phyloP scores from a whole-genome alignment of 2,797 vertebrate species.

The Dryobates pubescens region DNA sequence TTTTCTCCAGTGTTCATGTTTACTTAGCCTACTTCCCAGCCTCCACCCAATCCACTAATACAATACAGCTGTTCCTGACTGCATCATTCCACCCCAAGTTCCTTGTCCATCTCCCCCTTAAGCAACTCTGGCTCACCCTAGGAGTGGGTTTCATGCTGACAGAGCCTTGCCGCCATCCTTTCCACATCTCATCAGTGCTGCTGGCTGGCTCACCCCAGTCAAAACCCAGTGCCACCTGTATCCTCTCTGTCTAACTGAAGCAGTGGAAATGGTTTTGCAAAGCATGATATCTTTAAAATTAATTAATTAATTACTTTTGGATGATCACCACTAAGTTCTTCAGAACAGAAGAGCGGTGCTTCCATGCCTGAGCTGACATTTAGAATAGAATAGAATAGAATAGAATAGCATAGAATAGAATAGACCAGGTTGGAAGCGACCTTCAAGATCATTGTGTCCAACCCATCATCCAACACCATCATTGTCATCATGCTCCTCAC shows the following conservation, averaged over 20 bases:
- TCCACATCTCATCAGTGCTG: background rate
- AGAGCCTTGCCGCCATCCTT: background rate
- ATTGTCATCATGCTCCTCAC: fast-evolving
- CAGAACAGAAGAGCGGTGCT: background rate
- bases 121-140: background rate
- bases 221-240: fast-evolving
- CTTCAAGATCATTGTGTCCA: too few species aligned
- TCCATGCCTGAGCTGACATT: background rate
- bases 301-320: background rate
- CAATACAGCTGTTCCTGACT: background rate
- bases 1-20: background rate
- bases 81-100: background rate
- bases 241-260: background rate
- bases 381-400: too few species aligned
- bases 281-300: background rate
- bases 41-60: background rate
- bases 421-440: too few species aligned
- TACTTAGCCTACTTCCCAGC: background rate
- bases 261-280: background rate
- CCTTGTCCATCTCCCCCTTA: background rate
- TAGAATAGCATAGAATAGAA: too few species aligned
- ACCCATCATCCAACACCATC: too few species aligned
- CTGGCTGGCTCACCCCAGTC: background rate
- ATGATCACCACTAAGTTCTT: background rate
- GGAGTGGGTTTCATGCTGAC: fast-evolving